Evolutionary conservation across 2,888 invertebrate genomes (phyloP), one percentile per base, ranked within the genome.

Genomic region (Drosophila subquinaria): DNA sequence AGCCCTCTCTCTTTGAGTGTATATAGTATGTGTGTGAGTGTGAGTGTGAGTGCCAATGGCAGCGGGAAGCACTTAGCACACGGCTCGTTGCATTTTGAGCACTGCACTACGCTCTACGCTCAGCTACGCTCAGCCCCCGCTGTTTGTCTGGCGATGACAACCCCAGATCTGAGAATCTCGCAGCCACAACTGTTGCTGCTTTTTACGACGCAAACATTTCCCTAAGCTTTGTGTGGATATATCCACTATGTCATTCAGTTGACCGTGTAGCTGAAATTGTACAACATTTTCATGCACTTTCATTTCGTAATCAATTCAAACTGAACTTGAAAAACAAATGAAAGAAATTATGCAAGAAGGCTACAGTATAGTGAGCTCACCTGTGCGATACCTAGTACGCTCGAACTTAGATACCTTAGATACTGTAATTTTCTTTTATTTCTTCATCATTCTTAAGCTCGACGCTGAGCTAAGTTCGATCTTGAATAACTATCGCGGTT

Each of bases 161-260:
- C 55, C 45, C 53, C 55, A 61, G 55, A 48, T 38, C 57, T 27
- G 47, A 43, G 38, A 51, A 30, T 30, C 42, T 47, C 30, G 15
- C 45, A 45, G 42, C 60, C 56, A 51, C 84, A 84, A 88, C 83
- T 88, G 89, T 86, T 84, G 89, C 87, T 75, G 77, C 70, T 63
- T 71, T 74, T 73, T 68, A 74, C 48, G 57, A 48, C 53, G 51
- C 38, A 50, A 42, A 64, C 53, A 55, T 67, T 71, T 6, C 8
- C 0, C 11, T 33, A 23, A 50, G 5, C 30, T 36, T 35, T 6
- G 8, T 3, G 6, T 4, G 56, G 38, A 61, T 23, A 69, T 62
- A 6, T 11, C 10, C 9, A 42, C 60, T 63, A 36, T 17, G 9
- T 9, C 57, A 40, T 20, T 6, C 4, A n/a, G 20, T 40, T 50